Evolutionary conservation across 2,888 invertebrate species (phyloP).

Genomic region (Conchocele bisecta): DNA sequence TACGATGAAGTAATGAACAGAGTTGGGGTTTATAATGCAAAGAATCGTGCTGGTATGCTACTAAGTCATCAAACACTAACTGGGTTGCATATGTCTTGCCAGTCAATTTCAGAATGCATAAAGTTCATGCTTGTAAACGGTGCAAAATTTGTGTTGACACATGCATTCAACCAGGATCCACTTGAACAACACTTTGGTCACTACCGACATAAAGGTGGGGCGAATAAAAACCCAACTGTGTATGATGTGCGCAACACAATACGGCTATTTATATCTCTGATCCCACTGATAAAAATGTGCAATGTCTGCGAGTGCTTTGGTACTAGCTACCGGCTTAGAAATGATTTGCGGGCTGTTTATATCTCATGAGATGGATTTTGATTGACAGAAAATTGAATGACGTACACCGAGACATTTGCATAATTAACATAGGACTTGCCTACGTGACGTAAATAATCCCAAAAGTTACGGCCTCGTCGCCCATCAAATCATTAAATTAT

Average conservation of each 20-base stretch:
- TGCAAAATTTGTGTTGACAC: constrained; percentile 33
- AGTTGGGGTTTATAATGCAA: not conserved
- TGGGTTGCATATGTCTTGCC: constrained; percentile 20
- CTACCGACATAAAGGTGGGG: constrained; percentile 7
- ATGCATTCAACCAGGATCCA: constrained; percentile 44
- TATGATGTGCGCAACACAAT: constrained; percentile 22
- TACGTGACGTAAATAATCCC: too few species aligned
- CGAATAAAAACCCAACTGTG: constrained; percentile 34
- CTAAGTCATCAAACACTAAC: constrained; percentile 33
- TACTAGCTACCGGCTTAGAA: too few species aligned
- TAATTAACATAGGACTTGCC: too few species aligned
- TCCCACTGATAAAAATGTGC: too few species aligned
- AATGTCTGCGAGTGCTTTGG: too few species aligned
- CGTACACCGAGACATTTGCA: too few species aligned
- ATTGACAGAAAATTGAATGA: too few species aligned
- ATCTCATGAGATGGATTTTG: too few species aligned
- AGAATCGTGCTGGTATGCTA: not conserved
- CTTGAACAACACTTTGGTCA: constrained; percentile 47
- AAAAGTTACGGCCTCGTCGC: too few species aligned
- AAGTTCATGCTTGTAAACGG: constrained; percentile 8
- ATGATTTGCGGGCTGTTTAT: too few species aligned
- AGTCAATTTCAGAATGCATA: constrained; percentile 6
- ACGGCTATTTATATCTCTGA: constrained; percentile 21
- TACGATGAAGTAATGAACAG: constrained; percentile 6
- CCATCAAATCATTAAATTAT: too few species aligned